Evolutionary conservation across 2,888 invertebrate species (phyloP), one percentile per base, ranked within the genome.

Genomic region (Microchrysa polita): DNA sequence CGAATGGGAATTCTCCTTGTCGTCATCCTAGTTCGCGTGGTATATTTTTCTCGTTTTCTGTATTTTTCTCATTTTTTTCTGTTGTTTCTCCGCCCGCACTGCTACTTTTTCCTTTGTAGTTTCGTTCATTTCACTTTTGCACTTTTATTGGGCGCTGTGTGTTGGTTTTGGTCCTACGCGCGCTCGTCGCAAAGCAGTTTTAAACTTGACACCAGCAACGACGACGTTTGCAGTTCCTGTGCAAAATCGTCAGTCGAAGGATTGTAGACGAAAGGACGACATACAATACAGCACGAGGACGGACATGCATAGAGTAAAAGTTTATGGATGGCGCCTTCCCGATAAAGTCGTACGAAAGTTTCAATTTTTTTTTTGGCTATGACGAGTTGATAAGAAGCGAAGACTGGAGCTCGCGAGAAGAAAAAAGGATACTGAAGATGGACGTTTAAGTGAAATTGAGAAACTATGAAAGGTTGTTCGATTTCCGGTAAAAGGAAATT

Each of bases 121-220:
- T 55, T 69, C 57, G 69, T 18, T 69, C 57, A 57, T 18, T 69
- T 69, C 69, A 69, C 69, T 69, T 69, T 69, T 69, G 69, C 69
- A 69, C 55, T 55, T 69, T 69, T 69, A 69, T 69, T 57, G 67
- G 55, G 16, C n/a, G 27, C 27, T 34, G 27, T 34, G 27, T 34
- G n/a, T n/a, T n/a, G n/a, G 55, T 61, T 23, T 18, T 44, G 48
- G 48, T 65, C 23, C 69, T 69, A 57, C 57, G 40, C 34, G 48
- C 34, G 53, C 14, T 67, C 16, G n/a, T n/a, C n/a, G n/a, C n/a
- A n/a, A 55, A 67, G 48, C 34, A n/a, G 55, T 69, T 57, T 44
- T 40, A 52, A 57, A 55, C n/a, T n/a, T 57, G 69, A 27, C 69
- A 57, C 69, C n/a, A n/a, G n/a, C n/a, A n/a, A n/a, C n/a, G n/a